These are phyloP conservation scores for Brachionus rotundiformis DNA, from an alignment of 1,140 invertebrate genomes.

Conservation along the genomic window DNA sequence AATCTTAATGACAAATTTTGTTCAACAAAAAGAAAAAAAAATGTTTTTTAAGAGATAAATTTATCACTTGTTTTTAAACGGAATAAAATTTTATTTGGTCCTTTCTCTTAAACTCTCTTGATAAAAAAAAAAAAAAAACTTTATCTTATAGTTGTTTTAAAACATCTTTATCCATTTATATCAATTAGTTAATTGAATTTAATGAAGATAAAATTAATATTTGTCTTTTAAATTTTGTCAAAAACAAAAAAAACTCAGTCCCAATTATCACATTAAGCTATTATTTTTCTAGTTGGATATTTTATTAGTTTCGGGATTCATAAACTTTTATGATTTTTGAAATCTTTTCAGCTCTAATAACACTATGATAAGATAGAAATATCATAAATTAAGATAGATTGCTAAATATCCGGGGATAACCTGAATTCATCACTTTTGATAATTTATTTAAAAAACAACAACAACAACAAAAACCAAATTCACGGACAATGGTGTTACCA, in stretches of 20 bases:
- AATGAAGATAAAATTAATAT: neutral
- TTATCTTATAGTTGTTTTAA: neutral
- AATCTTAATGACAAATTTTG: slow-evolving; percentile 41
- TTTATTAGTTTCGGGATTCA: slow-evolving; percentile 5
- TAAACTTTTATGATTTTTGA: slow-evolving; percentile 42
- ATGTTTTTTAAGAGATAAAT: slow-evolving; percentile 40
- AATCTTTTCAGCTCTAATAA: neutral
- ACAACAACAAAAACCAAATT: too few relatives aligned
- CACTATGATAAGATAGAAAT: slow-evolving; percentile 26
- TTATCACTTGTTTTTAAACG: slow-evolving; percentile 7
- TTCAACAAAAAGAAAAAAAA: neutral
- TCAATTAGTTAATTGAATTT: slow-evolving; percentile 48
- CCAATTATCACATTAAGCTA: slow-evolving; percentile 7
- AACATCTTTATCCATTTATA: slow-evolving; percentile 23
- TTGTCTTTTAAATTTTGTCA: slow-evolving; percentile 34
- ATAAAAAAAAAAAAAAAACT: neutral
- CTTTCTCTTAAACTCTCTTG: neutral
- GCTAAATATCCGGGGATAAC: neutral
- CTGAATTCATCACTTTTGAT: slow-evolving; percentile 19
- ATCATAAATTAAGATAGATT: slow-evolving; percentile 26
- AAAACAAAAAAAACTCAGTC: slow-evolving; percentile 11
- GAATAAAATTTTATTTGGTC: slow-evolving; percentile 18
- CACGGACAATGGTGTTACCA: neutral
- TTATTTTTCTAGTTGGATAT: neutral
- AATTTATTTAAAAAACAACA: slow-evolving; percentile 6